phyloP scores from a whole-genome alignment of 2,888 invertebrate genomes.

The Merodon equestris region DNA sequence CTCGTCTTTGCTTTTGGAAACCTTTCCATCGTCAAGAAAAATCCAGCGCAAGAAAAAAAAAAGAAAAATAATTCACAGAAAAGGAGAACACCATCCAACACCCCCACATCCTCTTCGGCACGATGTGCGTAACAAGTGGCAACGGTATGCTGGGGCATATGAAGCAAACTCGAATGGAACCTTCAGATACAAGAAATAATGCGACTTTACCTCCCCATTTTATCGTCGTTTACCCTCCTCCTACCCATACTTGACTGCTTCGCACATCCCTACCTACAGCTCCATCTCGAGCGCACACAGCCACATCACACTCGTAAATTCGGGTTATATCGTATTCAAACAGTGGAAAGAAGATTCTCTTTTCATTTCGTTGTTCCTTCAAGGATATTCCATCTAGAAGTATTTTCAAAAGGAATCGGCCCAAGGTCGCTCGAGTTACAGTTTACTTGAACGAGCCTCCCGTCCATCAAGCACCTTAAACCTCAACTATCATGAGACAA shows the following conservation, averaged over 20 bases:
- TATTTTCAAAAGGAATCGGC: background rate
- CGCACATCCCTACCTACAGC: too few relatives aligned
- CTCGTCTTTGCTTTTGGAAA: constrained; percentile 31
- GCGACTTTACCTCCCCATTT: constrained; percentile 61
- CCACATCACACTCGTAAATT: too few relatives aligned
- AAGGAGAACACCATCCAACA: constrained; percentile 7
- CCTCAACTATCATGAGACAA: too few relatives aligned
- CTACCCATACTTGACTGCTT: too few relatives aligned
- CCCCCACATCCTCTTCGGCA: background rate
- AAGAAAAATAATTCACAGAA: too few relatives aligned
- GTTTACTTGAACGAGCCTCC: too few relatives aligned
- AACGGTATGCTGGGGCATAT: constrained; percentile 56
- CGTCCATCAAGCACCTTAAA: too few relatives aligned
- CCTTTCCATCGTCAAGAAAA: constrained; percentile 34
- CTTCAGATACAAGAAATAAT: constrained; percentile 65
- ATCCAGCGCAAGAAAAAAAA: constrained; percentile 1
- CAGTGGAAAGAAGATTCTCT: background rate
- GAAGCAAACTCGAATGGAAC: constrained; percentile 49
- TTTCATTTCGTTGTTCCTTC: background rate
- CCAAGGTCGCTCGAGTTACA: too few relatives aligned
- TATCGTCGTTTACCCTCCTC: constrained; percentile 59
- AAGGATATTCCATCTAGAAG: background rate
- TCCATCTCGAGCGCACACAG: too few relatives aligned
- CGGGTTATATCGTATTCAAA: background rate
- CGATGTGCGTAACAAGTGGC: constrained; percentile 69